These are phyloP conservation scores for Baccha elongata DNA, from an alignment of 2,888 invertebrate genomes.

Conservation along the genomic window DNA sequence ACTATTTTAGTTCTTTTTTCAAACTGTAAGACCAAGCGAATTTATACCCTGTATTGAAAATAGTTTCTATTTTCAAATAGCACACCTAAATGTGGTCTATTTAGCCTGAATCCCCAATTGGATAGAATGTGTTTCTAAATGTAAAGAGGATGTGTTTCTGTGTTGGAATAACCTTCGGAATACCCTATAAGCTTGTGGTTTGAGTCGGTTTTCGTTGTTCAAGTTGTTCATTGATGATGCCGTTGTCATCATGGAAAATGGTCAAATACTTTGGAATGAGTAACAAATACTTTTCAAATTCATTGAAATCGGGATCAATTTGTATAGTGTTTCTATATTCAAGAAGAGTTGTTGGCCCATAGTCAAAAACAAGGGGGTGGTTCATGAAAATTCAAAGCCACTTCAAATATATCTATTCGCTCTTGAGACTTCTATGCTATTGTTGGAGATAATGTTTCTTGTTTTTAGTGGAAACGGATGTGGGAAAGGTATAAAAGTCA, in stretches of 20 bases:
- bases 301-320: constrained; percentile 65
- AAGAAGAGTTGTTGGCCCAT: constrained; percentile 12
- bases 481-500: no score
- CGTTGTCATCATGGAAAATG: constrained; percentile 64
- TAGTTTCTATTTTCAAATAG: constrained; percentile 37
- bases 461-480: no score
- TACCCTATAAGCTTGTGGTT: constrained; percentile 45
- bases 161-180: constrained; percentile 26
- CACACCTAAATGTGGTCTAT: constrained; percentile 57
- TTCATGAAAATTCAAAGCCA: no score
- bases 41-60: no score
- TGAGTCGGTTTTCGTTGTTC: constrained; percentile 39
- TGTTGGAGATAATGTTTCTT: no score
- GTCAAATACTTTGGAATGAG: constrained; percentile 46
- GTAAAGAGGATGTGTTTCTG: not conserved
- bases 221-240: constrained; percentile 65
- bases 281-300: constrained; percentile 57
- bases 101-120: constrained; percentile 60
- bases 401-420: no score
- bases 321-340: constrained; percentile 43
- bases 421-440: no score
- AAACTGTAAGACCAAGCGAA: constrained; percentile 19
- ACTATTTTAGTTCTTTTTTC: constrained; percentile 5
- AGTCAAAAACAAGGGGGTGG: no score
- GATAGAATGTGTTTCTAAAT: constrained; percentile 10